These are phyloP conservation scores for Catocala sponsa DNA, from an alignment of 2,888 invertebrate genomes.

Conservation along the genomic window DNA sequence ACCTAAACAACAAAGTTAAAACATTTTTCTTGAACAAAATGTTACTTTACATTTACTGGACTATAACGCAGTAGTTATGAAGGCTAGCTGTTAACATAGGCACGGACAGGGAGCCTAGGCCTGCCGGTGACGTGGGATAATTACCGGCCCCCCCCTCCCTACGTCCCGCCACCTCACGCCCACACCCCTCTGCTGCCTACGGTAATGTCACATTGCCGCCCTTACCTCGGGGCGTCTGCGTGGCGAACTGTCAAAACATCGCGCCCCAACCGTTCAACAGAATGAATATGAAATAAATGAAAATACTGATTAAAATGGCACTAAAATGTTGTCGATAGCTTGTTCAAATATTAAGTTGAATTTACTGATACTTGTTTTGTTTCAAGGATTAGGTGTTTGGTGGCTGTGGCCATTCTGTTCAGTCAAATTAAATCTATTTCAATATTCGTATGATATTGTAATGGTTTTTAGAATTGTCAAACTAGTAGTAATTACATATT, in stretches of 20 bases:
- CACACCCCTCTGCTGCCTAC: slow-evolving; percentile 38
- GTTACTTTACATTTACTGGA: slow-evolving; percentile 20
- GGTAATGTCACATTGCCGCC: slow-evolving; percentile 87
- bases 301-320: slow-evolving; percentile 55
- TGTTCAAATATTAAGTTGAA: slow-evolving; percentile 12
- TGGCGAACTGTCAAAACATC: slow-evolving; percentile 83
- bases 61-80: slow-evolving; percentile 59
- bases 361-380: slow-evolving; percentile 15
- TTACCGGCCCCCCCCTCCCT: slow-evolving; percentile 71
- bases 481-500: too few species aligned
- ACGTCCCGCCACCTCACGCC: slow-evolving; percentile 42
- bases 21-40: slow-evolving; percentile 25
- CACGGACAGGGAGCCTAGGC: slow-evolving; percentile 79
- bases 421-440: too few species aligned
- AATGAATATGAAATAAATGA: slow-evolving; percentile 75
- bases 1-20: neutral
- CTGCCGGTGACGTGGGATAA: slow-evolving; percentile 86
- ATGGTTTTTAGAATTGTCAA: too few species aligned
- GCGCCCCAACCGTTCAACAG: slow-evolving; percentile 72
- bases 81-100: slow-evolving; percentile 67
- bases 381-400: neutral
- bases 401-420: too few species aligned
- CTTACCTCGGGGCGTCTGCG: slow-evolving; percentile 67
- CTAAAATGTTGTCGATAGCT: slow-evolving; percentile 18
- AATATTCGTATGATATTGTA: too few species aligned